Evolutionary conservation across 2,888 invertebrate genomes (phyloP).

Genomic region (Melanophora roralis): DNA sequence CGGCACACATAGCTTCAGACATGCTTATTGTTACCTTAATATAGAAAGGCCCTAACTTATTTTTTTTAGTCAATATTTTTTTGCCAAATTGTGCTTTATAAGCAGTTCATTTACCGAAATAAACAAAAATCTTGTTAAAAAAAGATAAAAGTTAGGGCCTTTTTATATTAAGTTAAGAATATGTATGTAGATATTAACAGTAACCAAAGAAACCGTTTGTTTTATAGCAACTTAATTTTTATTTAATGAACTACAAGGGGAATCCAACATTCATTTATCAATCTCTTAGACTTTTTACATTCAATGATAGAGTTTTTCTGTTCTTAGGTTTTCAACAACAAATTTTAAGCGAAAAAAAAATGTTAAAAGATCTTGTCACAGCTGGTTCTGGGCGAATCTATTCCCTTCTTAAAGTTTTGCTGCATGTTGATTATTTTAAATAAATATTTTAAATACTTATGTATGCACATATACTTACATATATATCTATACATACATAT

Average conservation of each 20-base stretch:
- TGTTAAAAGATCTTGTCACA: slow-evolving; percentile 13
- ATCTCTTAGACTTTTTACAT: slow-evolving; percentile 30
- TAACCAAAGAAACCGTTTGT: slow-evolving; percentile 50
- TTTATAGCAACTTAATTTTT: slow-evolving; percentile 39
- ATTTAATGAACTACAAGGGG: neutral
- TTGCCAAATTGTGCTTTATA: no score
- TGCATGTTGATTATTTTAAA: neutral
- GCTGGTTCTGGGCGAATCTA: neutral
- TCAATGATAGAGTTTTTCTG: neutral
- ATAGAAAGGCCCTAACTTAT: no score
- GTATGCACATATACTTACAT: neutral
- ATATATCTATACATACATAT: neutral
- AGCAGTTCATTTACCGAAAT: no score
- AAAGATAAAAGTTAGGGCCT: no score
- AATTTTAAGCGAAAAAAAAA: neutral
- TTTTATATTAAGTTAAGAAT: no score
- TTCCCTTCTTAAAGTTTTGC: neutral
- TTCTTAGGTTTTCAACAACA: neutral
- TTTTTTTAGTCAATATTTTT: no score
- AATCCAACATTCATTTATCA: slow-evolving; percentile 33
- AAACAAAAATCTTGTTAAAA: no score
- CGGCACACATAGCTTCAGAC: no score
- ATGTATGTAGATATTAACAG: no score
- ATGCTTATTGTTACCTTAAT: no score
- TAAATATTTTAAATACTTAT: neutral